Base-by-base conservation (phyloP, 2,797 vertebrate genomes). In the Echeneis naucrates region DNA sequence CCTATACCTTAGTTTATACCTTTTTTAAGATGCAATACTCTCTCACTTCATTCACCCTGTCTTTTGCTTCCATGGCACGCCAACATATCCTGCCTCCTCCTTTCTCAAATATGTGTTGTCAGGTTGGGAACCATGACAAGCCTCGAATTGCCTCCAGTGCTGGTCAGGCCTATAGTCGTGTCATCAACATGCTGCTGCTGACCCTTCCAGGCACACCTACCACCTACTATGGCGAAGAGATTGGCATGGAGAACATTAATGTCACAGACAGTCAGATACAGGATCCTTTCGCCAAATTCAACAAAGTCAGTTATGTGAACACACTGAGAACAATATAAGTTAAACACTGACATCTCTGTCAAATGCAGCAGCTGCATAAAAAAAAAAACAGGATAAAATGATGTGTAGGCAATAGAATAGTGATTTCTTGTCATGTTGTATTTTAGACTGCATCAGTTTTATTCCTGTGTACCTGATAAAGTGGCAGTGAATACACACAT, bases 141-240 rank as follows among this genome's bases (percentile, higher is more conserved):
- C 80, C 92, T 66, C 95, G 98, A n/a, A 93, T 98, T 78, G 92
- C 93, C 35, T 96, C 97, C 80, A 95, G 95, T 17, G 61, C 93
- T 51, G 97, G 97, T 57, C 88, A 50, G 11, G 68, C 88, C 4
- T 99, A 96, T 0, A 26, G 88, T 33, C 92, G 93, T 5, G 88
- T 92, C 53, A 94, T 99, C 86, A 98, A 99, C 84, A 98, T 99
- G 98, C 93, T 99, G 50, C 88, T 99, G 82, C 92, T 99, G 86
- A 99, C 97, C 0, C 95, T 99, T 17, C 98, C 96, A 6, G 98
- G 98, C 66, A 99, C 98, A 5, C 93, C 97, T 12, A 94, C 95
- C 71, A 99, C 96, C 45, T 99, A 99, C 82, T 99, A 99, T 0
- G 98, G 98, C 4, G 98, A 99, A 90, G 98, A 99, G 93, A 96